Evolutionary conservation across 1,140 invertebrate species (phyloP), one percentile per base, ranked within the genome.

Genomic region (Tribolium castaneum): DNA sequence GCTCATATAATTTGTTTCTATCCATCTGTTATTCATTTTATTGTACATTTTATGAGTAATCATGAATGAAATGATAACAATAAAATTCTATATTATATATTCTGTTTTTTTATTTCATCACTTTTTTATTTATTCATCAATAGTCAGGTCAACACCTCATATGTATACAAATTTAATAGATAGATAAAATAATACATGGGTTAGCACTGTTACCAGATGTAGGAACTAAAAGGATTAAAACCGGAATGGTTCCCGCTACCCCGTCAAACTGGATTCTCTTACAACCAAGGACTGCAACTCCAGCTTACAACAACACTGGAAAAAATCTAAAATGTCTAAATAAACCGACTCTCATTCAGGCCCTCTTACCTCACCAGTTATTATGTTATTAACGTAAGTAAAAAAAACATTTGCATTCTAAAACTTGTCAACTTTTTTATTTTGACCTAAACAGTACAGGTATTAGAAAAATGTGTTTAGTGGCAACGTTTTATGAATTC

Each of bases 71-170:
- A 84, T 83, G 81, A 83, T 85, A 84, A 84, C 82, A 85, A 86
- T 86, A 85, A 86, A 85, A 85, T 86, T 86, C 84, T 86, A 86
- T 86, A 86, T 86, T 86, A 84, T 86, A 86, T 86, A 85, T 83
- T 78, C 72, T 80, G 75, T 76, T 82, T 78, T 81, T 81, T 80
- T 79, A 76, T 73, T 76, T 62, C 14, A 30, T 2, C 4, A 19
- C 16, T 19, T 34, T 73, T 74, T 14, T 52, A 16, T 19, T 19
- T 19, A 19, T 19, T 19, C 16, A 19, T 19, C 12, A 16, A 14
- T 52, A 16, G 13, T 12, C 7, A 45, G n/a, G 7, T 10, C 39
- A 45, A 45, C 39, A 45, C 7, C 25, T 30, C 0, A 30, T 5
- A 30, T 30, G 16, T 19, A 19, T 19, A 19, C 16, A 45, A 45